Conservation (phyloP, 2,888 invertebrate species). For the Thereva unica region DNA sequence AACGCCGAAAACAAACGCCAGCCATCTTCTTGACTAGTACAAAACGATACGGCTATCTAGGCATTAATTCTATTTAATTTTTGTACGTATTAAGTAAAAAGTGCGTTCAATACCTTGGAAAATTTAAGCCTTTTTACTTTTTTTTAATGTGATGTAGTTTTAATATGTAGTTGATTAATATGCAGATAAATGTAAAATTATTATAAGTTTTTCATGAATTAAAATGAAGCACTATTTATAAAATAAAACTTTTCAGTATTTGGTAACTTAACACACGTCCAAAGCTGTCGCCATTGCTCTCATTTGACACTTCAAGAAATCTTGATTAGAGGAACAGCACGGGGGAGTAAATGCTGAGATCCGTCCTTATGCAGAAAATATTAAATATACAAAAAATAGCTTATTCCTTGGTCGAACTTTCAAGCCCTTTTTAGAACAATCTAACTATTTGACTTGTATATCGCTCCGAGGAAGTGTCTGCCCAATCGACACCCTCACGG, state of each 20-base stretch:
- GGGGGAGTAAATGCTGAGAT: not conserved
- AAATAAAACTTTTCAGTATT: too few relatives aligned
- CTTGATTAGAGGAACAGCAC: too few relatives aligned
- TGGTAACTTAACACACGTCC: too few relatives aligned
- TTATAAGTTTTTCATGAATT: too few relatives aligned
- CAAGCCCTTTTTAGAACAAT: not conserved
- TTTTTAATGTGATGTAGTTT: slow-evolving; percentile 21
- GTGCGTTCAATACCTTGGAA: slow-evolving; percentile 18
- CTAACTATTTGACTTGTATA: too few relatives aligned
- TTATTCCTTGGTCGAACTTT: not conserved
- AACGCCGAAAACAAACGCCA: slow-evolving; percentile 47
- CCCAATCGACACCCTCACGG: not conserved
- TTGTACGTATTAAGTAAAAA: slow-evolving; percentile 6
- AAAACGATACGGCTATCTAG: slow-evolving; percentile 27
- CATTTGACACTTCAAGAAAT: not conserved
- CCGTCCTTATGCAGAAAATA: not conserved
- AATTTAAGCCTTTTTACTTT: slow-evolving; percentile 2
- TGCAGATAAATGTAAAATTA: too few relatives aligned
- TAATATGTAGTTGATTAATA: not conserved
- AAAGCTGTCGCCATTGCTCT: too few relatives aligned
- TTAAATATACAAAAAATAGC: not conserved
- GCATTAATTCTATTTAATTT: not conserved
- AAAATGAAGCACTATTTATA: too few relatives aligned
- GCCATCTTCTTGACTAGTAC: slow-evolving; percentile 46
- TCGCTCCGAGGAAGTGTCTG: too few relatives aligned